Evolutionary conservation across 2,888 invertebrate species (phyloP).

Genomic region (Diadromus collaris): DNA sequence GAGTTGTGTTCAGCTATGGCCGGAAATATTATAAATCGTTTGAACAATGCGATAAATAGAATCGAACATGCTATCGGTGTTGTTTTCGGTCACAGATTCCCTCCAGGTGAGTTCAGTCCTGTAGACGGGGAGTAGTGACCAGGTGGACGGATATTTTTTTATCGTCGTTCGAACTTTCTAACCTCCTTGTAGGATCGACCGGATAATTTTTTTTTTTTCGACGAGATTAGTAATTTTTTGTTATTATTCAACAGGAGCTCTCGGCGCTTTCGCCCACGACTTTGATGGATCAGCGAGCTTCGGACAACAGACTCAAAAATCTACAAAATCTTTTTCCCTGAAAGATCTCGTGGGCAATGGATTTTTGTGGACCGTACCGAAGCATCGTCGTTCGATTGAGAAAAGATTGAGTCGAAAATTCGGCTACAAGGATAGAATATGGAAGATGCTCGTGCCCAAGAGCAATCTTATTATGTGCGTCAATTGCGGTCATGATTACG

Average conservation of each 20-base stretch:
- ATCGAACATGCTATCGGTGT: constrained; percentile 78
- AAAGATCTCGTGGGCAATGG: constrained; percentile 87
- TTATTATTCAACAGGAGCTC: constrained; percentile 71
- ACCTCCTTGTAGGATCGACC: constrained; percentile 25
- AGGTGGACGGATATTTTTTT: neutral
- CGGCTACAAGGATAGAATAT: constrained; percentile 85
- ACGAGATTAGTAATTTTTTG: neutral
- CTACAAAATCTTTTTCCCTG: constrained; percentile 81
- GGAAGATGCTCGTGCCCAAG: constrained; percentile 88
- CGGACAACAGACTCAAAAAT: constrained; percentile 42
- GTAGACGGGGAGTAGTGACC: neutral
- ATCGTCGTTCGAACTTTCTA: constrained; percentile 17
- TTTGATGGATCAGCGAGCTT: constrained; percentile 62
- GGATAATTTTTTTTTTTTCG: neutral
- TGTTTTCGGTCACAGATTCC: constrained; percentile 78
- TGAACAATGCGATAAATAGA: constrained; percentile 78
- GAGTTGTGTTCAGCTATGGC: constrained; percentile 72
- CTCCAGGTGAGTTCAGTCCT: constrained; percentile 79
- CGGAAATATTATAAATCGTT: constrained; percentile 72
- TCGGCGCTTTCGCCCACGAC: constrained; percentile 72
- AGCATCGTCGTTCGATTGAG: constrained; percentile 89
- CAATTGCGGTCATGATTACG: constrained; percentile 92
- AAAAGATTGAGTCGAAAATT: constrained; percentile 87
- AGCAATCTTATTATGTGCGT: constrained; percentile 88
- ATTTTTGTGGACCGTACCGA: constrained; percentile 92